Conservation (phyloP, 2,113 vertebrate genomes). For the Dinomys branickii region DNA sequence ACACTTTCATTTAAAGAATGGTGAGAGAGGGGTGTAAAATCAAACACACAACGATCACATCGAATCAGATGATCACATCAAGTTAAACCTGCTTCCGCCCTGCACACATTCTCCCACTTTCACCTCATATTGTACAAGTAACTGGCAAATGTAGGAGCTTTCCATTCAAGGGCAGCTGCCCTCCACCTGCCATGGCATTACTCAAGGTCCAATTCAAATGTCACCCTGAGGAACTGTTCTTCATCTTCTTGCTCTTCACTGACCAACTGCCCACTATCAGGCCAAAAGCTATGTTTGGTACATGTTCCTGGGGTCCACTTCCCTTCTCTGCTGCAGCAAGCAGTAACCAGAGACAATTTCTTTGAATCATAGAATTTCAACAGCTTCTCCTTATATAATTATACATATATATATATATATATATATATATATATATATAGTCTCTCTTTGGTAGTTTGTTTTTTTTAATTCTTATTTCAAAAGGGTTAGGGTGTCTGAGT, state of each 20-base stretch:
- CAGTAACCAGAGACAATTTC: not conserved
- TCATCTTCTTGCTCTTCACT: constrained; percentile 10
- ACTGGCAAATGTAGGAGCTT: not conserved
- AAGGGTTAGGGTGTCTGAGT: not conserved
- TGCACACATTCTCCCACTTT: not conserved
- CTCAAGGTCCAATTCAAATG: not conserved
- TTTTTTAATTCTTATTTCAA: constrained; percentile 31
- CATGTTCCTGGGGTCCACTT: constrained; percentile 23
- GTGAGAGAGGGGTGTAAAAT: not conserved
- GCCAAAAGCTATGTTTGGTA: not conserved
- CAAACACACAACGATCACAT: constrained; percentile 35
- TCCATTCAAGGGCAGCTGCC: not conserved
- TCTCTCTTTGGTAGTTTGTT: constrained; percentile 13
- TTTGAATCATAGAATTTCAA: constrained; percentile 51
- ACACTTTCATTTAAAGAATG: not conserved
- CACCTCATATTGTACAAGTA: not conserved
- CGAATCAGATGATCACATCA: constrained; percentile 23
- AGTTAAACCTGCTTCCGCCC: not conserved
- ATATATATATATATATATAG: not conserved
- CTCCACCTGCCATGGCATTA: not conserved
- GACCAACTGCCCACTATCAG: not conserved
- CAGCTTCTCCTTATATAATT: not conserved
- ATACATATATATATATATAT: not conserved
- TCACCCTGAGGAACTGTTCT: not conserved
- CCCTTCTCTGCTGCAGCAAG: not conserved